Evolutionary conservation across 2,113 vertebrate species (phyloP), one percentile per base, ranked within the genome.

Genomic region (Pseudopipra pipra): DNA sequence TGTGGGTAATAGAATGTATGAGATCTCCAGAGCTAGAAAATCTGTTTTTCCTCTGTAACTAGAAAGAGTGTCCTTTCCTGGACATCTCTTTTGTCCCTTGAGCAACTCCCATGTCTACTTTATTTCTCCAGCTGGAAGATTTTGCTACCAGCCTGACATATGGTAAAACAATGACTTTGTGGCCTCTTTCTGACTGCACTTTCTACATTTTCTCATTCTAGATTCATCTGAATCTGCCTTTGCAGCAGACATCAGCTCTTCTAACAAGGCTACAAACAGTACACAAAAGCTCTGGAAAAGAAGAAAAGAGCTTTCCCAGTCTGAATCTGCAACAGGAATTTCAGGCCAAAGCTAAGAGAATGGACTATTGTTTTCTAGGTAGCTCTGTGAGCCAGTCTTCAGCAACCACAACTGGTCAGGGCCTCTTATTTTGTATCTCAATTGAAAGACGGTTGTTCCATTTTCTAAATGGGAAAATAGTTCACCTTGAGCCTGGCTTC

Each of bases 401-500:
- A 66, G 65, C 49, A 89, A 66, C 20, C n/a, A 66, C 54, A 70
- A 70, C 31, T 93, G 56, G 27, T 81, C 75, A 63, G 71, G 67
- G 46, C 23, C 59, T 94, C 77, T 90, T 27, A 37, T 83, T 95
- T 67, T 91, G 51, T 71, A 47, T 35, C 68, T 86, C 82, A 74
- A 6, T 39, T 77, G 87, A 90, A 90, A 82, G 65, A 91, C 55
- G 83, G 55, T 22, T 85, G 73, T 83, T 97, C 55, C 54, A 7
- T 89, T 93, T 93, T 93, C 72, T 59, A 80, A 73, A 65, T 71
- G 65, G 78, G 21, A 86, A 77, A 51, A 77, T 4, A 74, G 93
- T 70, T 96, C 87, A 93, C 75, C 82, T 80, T 83, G 55, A 91
- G n/a, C 39, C 43, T 63, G 52, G 37, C 27, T 95, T 94, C 81